phyloP scores from a whole-genome alignment of 2,797 vertebrate genomes.

The Coranthus polyacanthus region DNA sequence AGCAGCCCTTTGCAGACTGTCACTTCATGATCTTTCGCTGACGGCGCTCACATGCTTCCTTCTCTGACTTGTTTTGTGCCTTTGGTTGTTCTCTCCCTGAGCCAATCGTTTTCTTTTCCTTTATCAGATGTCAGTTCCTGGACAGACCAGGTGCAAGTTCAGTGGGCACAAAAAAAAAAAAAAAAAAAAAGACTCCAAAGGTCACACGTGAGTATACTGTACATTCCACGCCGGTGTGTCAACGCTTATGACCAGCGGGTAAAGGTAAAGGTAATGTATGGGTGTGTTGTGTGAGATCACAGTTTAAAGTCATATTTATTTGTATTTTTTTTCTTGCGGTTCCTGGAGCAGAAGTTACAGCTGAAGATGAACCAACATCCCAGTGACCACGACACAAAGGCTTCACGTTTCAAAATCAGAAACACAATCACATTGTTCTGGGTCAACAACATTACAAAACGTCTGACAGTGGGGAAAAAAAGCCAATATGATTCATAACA shows the following conservation, averaged over 20 bases:
- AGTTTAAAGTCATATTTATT: too few relatives aligned
- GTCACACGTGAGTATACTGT: constrained; percentile 8
- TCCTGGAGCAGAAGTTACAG: too few relatives aligned
- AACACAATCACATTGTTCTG: too few relatives aligned
- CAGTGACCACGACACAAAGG: too few relatives aligned
- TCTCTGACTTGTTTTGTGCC: not conserved
- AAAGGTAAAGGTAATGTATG: not conserved
- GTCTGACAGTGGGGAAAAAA: too few relatives aligned
- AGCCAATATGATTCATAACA: too few relatives aligned
- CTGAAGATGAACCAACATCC: too few relatives aligned
- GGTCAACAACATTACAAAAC: too few relatives aligned
- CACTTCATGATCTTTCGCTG: not conserved
- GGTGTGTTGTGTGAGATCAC: not conserved
- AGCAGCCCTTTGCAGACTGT: not conserved
- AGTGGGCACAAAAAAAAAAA: constrained; percentile 29
- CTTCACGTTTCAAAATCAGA: too few relatives aligned
- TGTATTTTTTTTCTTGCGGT: too few relatives aligned
- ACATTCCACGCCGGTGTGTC: not conserved
- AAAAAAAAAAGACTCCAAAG: constrained; percentile 70
- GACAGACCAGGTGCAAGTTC: constrained; percentile 25
- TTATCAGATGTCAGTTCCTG: constrained; percentile 56
- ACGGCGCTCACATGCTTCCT: not conserved
- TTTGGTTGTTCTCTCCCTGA: constrained; percentile 1
- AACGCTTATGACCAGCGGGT: not conserved
- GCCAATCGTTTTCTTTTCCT: constrained; percentile 11